phyloP scores from a whole-genome alignment of 2,888 invertebrate genomes.

The Neoitamus cyanurus region DNA sequence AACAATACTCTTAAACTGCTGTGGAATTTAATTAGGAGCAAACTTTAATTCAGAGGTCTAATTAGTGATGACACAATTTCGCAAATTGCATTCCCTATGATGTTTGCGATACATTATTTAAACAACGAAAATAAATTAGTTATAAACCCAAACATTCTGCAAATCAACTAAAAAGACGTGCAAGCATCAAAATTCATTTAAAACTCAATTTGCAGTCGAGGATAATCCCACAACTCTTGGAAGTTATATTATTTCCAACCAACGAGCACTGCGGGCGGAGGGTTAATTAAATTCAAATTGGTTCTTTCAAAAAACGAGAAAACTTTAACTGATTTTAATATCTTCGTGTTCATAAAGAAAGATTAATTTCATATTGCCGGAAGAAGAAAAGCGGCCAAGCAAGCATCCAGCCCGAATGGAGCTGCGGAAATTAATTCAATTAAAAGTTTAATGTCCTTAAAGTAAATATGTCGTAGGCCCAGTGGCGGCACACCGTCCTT shows the following conservation, averaged over 20 bases:
- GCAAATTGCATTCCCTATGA: neutral
- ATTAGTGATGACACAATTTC: neutral
- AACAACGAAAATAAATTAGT: neutral
- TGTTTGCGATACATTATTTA: neutral
- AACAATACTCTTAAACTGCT: too few species aligned
- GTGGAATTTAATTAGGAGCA: too few species aligned
- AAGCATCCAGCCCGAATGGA: neutral
- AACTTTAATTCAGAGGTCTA: neutral
- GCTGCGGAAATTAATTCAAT: conserved; percentile 34
- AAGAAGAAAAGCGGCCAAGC: neutral
- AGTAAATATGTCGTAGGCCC: conserved; percentile 23
- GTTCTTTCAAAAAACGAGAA: conserved; percentile 14
- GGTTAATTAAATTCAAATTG: conserved; percentile 31
- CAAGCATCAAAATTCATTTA: neutral
- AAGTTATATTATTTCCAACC: neutral
- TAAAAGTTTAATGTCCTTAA: conserved; percentile 32
- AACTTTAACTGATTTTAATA: conserved; percentile 34
- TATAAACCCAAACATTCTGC: neutral
- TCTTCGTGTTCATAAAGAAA: conserved; percentile 27
- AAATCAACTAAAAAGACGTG: neutral
- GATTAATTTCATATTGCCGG: conserved; percentile 12
- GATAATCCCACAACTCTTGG: neutral
- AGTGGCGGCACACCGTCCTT: neutral
- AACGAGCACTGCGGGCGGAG: neutral
- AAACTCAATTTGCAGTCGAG: neutral